phyloP scores from a whole-genome alignment of 2,797 vertebrate genomes.

The Okamejei kenojei region DNA sequence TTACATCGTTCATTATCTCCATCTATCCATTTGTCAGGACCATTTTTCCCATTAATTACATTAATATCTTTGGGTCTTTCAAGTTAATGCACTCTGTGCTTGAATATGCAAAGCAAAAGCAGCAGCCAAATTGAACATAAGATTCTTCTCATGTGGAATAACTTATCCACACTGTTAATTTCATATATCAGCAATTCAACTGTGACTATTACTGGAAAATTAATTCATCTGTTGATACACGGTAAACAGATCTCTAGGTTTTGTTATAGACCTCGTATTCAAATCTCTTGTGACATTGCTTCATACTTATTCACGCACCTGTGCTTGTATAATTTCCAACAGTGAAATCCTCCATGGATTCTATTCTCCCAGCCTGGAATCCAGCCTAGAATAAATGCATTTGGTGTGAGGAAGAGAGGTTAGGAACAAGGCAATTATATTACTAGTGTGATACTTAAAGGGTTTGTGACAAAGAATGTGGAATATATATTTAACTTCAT shows the following conservation, averaged over 20 bases:
- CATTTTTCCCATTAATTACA: not conserved
- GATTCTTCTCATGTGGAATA: not conserved
- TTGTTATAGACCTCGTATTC: not conserved
- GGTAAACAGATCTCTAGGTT: not conserved
- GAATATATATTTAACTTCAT: not conserved
- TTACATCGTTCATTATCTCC: too few relatives aligned
- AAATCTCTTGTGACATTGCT: not conserved
- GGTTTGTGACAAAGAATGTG: not conserved
- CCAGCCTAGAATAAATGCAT: not conserved
- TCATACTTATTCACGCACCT: conserved; percentile 24
- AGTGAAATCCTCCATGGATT: conserved; percentile 2
- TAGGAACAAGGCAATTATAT: conserved; percentile 14
- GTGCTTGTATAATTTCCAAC: conserved; percentile 22
- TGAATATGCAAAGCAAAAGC: not conserved
- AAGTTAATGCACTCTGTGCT: not conserved
- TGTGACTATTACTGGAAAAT: not conserved
- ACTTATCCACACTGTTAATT: too few relatives aligned
- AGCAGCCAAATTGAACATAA: not conserved
- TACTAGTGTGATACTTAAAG: not conserved
- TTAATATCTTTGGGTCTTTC: not conserved
- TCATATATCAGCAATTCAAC: not conserved
- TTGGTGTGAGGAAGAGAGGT: not conserved
- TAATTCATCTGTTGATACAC: not conserved
- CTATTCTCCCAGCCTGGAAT: not conserved
- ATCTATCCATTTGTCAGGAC: too few relatives aligned